These are phyloP conservation scores for Pycnonotus jocosus DNA, from an alignment of 2,113 vertebrate genomes.

Conservation along the genomic window DNA sequence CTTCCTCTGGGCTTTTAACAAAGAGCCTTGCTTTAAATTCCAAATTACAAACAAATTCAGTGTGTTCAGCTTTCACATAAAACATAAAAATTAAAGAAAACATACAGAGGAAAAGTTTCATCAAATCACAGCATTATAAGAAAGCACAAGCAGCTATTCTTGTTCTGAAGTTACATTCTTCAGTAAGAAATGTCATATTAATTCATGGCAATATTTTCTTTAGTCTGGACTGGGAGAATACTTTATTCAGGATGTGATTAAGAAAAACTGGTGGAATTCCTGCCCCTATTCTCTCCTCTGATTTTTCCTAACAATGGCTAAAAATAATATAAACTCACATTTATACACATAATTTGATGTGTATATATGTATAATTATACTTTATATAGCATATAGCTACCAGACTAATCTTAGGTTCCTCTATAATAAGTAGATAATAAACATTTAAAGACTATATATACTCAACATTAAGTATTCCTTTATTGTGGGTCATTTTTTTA, in stretches of 20 bases:
- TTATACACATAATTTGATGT: background rate
- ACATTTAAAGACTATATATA: background rate
- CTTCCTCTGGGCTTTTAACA: constrained; percentile 67
- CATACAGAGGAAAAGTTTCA: constrained; percentile 14
- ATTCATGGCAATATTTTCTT: background rate
- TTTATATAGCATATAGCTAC: background rate
- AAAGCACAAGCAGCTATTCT: background rate
- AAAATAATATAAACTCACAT: background rate
- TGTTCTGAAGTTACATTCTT: background rate
- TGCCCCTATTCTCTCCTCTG: background rate
- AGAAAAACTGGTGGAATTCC: background rate
- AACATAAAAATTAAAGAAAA: constrained; percentile 54
- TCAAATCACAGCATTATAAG: constrained; percentile 7
- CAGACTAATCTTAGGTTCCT: background rate
- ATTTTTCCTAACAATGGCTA: background rate
- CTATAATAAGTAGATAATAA: background rate
- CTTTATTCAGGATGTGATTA: background rate
- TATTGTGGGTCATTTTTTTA: background rate
- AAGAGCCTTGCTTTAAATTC: constrained; percentile 59
- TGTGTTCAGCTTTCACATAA: constrained; percentile 42
- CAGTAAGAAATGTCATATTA: background rate
- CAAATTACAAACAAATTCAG: constrained; percentile 61
- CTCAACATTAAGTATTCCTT: background rate
- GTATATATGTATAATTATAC: background rate
- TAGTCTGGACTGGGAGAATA: background rate